Conservation (phyloP, 2,797 vertebrate genomes). For the Lutjanus argentimaculatus region DNA sequence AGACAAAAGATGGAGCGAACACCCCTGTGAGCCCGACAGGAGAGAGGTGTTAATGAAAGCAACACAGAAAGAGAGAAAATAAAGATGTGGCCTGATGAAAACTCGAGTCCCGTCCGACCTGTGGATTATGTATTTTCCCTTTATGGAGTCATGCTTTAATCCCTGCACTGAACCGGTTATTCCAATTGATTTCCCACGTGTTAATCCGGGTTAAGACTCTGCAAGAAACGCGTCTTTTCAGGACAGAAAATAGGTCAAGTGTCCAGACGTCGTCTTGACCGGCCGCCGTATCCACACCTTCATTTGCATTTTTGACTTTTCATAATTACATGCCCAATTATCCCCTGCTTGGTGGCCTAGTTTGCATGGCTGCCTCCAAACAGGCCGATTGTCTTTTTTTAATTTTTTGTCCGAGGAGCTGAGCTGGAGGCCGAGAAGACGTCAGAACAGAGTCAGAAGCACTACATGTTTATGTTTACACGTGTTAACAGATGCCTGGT, state of each 20-base stretch:
- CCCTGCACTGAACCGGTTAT: slow-evolving; percentile 72
- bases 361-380: slow-evolving; percentile 76
- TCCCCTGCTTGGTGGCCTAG: slow-evolving; percentile 81
- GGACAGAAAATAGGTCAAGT: slow-evolving; percentile 85
- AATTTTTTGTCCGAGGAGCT: neutral
- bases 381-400: slow-evolving; percentile 43
- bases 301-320: slow-evolving; percentile 87
- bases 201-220: slow-evolving; percentile 85
- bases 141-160: slow-evolving; percentile 79
- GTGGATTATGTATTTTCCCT: slow-evolving; percentile 71
- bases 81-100: slow-evolving; percentile 34
- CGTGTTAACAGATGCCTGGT: neutral
- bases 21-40: neutral
- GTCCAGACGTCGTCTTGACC: slow-evolving; percentile 83
- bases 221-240: slow-evolving; percentile 79
- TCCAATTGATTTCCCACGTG: slow-evolving; percentile 71
- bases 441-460: neutral
- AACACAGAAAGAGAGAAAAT: slow-evolving; percentile 23
- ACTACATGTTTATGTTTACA: neutral
- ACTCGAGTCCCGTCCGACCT: slow-evolving; percentile 31
- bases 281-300: slow-evolving; percentile 64
- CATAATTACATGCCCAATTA: slow-evolving; percentile 84
- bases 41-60: slow-evolving; percentile 37
- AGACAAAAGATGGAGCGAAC: slow-evolving; percentile 41
- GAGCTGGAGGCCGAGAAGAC: slow-evolving; percentile 10